Evolutionary conservation across 2,888 invertebrate genomes (phyloP).

Genomic region (Clanis bilineata): DNA sequence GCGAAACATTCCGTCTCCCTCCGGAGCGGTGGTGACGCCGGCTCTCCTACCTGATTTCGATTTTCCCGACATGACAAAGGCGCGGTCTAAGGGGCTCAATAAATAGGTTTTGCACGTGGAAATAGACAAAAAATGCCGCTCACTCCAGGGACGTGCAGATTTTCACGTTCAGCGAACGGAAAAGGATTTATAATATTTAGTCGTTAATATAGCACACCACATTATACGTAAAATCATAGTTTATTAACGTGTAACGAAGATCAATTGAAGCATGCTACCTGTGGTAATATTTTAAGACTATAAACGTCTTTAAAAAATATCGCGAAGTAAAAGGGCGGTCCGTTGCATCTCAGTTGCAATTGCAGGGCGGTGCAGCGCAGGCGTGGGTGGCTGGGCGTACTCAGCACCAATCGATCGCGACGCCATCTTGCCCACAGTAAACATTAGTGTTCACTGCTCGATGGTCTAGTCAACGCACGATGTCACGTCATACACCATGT

Average conservation of each 20-base stretch:
- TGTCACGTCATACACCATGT: background rate
- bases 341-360: constrained; percentile 57
- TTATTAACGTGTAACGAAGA: background rate
- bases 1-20: constrained; percentile 63
- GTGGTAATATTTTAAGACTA: background rate
- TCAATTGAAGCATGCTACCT: background rate
- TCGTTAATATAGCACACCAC: too few relatives aligned
- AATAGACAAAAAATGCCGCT: constrained; percentile 71
- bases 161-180: background rate
- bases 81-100: constrained; percentile 77
- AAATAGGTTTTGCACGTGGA: constrained; percentile 70
- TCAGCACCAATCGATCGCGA: constrained; percentile 68
- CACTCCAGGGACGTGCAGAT: constrained; percentile 29
- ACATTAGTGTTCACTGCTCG: constrained; percentile 50
- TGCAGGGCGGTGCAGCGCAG: constrained; percentile 75
- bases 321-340: constrained; percentile 44
- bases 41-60: constrained; percentile 72
- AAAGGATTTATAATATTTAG: too few relatives aligned
- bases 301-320: background rate
- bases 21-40: constrained; percentile 32
- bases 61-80: constrained; percentile 79
- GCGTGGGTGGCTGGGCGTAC: constrained; percentile 75
- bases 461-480: constrained; percentile 22
- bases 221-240: background rate
- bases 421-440: constrained; percentile 74